Evolutionary conservation across 2,888 invertebrate species (phyloP).

Genomic region (Meiosimyza decipiens): DNA sequence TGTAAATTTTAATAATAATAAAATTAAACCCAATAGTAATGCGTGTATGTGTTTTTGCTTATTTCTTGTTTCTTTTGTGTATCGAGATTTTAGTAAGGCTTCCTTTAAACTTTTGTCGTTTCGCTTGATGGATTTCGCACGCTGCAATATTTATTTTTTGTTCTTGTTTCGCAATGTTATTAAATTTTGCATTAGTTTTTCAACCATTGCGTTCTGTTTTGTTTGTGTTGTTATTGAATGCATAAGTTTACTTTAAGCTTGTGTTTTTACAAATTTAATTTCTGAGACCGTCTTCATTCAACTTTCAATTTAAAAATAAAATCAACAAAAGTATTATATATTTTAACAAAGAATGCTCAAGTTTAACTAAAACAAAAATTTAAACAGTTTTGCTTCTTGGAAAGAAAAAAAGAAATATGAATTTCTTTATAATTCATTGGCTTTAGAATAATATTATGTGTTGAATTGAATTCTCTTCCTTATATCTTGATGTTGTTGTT

Average conservation of each 20-base stretch:
- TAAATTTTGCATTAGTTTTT: slow-evolving; percentile 7
- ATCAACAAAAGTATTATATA: slow-evolving; percentile 11
- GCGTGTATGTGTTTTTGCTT: slow-evolving; percentile 39
- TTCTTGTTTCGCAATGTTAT: slow-evolving; percentile 17
- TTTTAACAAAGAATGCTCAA: slow-evolving; percentile 10
- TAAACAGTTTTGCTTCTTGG: not conserved
- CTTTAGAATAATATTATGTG: slow-evolving; percentile 6
- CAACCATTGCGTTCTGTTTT: slow-evolving; percentile 6
- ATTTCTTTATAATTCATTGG: slow-evolving; percentile 16
- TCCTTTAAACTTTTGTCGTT: slow-evolving; percentile 40
- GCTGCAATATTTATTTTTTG: slow-evolving; percentile 40
- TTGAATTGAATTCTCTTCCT: slow-evolving; percentile 11
- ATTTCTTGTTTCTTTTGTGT: slow-evolving; percentile 43
- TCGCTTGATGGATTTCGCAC: slow-evolving; percentile 37
- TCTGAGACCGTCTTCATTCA: slow-evolving; percentile 22
- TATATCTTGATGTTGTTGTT: slow-evolving; percentile 2
- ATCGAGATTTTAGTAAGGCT: slow-evolving; percentile 50
- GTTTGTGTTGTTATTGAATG: slow-evolving; percentile 10
- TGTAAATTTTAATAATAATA: slow-evolving; percentile 57
- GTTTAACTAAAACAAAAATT: slow-evolving; percentile 18
- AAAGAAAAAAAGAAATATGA: not conserved
- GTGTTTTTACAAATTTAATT: slow-evolving; percentile 16
- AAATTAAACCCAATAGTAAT: slow-evolving; percentile 58
- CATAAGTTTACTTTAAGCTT: slow-evolving; percentile 24
- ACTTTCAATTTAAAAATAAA: slow-evolving; percentile 15